These are phyloP conservation scores for Atta colombica DNA, from an alignment of 1,140 invertebrate species.

Conservation along the genomic window DNA sequence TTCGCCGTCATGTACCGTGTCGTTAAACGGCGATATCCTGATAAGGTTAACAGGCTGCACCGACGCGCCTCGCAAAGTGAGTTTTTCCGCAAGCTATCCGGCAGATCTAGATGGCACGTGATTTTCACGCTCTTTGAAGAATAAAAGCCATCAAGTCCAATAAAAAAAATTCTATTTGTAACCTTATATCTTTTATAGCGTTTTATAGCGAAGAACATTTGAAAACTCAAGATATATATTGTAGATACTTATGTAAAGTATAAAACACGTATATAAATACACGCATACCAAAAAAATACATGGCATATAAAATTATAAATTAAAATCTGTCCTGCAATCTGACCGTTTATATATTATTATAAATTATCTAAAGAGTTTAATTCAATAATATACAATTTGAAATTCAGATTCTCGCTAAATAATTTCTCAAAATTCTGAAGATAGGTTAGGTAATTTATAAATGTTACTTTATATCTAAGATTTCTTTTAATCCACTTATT, in stretches of 20 bases:
- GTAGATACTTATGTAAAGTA: no score
- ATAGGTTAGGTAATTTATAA: neutral
- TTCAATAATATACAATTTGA: neutral
- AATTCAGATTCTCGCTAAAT: neutral
- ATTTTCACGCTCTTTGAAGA: constrained; percentile 53
- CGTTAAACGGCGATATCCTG: constrained; percentile 78
- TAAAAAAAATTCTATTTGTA: neutral
- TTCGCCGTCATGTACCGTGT: constrained; percentile 70
- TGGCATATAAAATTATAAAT: neutral
- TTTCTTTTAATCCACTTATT: constrained; percentile 8
- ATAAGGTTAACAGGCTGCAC: constrained; percentile 66
- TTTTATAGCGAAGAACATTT: neutral
- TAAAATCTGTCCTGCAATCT: neutral
- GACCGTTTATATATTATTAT: neutral
- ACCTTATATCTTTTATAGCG: neutral
- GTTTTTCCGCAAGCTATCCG: constrained; percentile 72
- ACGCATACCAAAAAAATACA: neutral
- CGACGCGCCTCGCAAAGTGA: constrained; percentile 63
- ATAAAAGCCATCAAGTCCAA: constrained; percentile 43
- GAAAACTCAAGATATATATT: neutral
- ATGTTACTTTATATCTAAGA: neutral
- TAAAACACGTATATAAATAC: neutral
- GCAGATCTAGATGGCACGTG: constrained; percentile 52
- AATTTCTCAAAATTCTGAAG: neutral
- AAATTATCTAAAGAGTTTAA: neutral